Percentiles rank a stretch among this genome's conserved stretches.
These are phyloP conservation scores for Polymixis lichenea DNA, from an alignment of 2,888 invertebrate genomes.

Conservation along the genomic window DNA sequence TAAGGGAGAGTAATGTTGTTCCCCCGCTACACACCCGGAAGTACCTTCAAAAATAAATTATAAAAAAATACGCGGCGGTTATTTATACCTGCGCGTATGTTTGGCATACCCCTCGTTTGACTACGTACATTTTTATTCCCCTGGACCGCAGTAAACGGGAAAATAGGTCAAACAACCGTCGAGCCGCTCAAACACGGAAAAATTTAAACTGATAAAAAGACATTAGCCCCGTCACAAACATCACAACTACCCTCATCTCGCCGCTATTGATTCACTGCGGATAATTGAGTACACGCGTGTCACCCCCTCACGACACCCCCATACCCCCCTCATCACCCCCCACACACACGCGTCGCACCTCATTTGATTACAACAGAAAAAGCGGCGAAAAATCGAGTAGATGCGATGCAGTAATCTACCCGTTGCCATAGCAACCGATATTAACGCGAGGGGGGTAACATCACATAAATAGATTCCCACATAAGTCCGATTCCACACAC, in stretches of 20 bases:
- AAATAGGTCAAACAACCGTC: slow-evolving; percentile 70
- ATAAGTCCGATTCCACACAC: slow-evolving; percentile 89
- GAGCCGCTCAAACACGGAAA: slow-evolving; percentile 57
- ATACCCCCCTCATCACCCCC: slow-evolving; percentile 61
- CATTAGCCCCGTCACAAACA: slow-evolving; percentile 83
- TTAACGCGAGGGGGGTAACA: slow-evolving; percentile 84
- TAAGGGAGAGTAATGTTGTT: slow-evolving; percentile 32
- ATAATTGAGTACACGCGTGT: slow-evolving; percentile 91
- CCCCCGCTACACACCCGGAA: slow-evolving; percentile 27
- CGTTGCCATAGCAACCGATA: slow-evolving; percentile 88
- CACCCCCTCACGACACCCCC: slow-evolving; percentile 72
- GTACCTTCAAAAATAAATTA: slow-evolving; percentile 54
- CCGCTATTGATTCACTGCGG: slow-evolving; percentile 90
- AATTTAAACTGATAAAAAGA: slow-evolving; percentile 84
- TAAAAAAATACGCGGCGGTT: slow-evolving; percentile 55
- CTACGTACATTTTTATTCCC: slow-evolving; percentile 62
- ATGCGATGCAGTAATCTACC: slow-evolving; percentile 88
- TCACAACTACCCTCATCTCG: slow-evolving; percentile 90
- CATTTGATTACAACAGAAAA: slow-evolving; percentile 91
- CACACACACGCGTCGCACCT: slow-evolving; percentile 86
- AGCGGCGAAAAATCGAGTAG: slow-evolving; percentile 90
- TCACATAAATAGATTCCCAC: slow-evolving; percentile 90
- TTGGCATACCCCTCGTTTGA: slow-evolving; percentile 49
- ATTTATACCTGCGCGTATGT: slow-evolving; percentile 54
- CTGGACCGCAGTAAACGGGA: slow-evolving; percentile 51